Conservation (phyloP, 2,113 vertebrate genomes). For the Catharus fuscescens region DNA sequence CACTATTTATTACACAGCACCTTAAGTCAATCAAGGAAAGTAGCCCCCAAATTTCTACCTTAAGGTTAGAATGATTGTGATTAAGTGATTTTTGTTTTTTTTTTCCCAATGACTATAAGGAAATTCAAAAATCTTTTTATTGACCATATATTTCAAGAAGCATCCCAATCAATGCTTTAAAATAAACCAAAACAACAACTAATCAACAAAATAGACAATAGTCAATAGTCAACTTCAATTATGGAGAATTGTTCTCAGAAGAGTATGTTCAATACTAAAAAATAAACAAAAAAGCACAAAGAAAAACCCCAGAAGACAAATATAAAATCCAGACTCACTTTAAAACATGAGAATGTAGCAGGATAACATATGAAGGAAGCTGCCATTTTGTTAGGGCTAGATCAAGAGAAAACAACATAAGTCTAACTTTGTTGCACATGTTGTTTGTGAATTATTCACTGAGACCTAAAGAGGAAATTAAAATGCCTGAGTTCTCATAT, state of each 20-base stretch:
- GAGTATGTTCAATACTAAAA: not conserved
- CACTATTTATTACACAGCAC: not conserved
- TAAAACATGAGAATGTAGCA: not conserved
- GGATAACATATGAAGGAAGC: not conserved
- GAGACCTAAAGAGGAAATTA: not conserved
- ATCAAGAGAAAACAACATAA: not conserved
- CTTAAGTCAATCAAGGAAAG: not conserved
- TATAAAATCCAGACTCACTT: not conserved
- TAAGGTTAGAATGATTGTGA: not conserved
- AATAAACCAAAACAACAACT: not conserved
- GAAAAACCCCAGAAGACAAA: not conserved
- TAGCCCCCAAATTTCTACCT: not conserved
- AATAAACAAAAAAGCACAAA: not conserved
- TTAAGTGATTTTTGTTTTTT: not conserved
- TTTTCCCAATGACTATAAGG: not conserved
- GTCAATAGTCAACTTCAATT: not conserved
- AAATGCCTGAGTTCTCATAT: not conserved
- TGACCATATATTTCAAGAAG: not conserved
- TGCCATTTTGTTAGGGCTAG: not conserved
- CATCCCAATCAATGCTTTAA: not conserved
- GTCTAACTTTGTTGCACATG: not conserved
- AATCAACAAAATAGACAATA: not conserved
- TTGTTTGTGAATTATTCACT: not conserved
- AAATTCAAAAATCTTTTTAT: not conserved
- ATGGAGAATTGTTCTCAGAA: not conserved